Evolutionary conservation across 2,888 invertebrate genomes (phyloP).

Genomic region (Meandrusa payeni): DNA sequence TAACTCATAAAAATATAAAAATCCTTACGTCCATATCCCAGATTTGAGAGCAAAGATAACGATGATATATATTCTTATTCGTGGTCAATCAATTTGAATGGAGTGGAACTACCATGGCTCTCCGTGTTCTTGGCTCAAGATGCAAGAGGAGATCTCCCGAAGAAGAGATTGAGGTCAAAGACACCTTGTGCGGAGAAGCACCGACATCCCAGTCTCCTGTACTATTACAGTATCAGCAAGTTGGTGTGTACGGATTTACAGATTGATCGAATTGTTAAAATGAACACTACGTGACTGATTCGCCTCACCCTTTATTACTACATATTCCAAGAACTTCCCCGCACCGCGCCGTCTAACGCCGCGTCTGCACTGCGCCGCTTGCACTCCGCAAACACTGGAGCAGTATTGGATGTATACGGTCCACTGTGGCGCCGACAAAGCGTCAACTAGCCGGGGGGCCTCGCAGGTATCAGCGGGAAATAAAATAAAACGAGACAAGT

Average conservation of each 20-base stretch:
- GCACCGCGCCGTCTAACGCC: conserved; percentile 6
- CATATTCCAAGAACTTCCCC: conserved; percentile 12
- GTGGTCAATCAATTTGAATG: no score
- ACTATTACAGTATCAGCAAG: no score
- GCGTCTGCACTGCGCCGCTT: neutral
- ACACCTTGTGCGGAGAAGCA: no score
- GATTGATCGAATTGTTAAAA: conserved; percentile 12
- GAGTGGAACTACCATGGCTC: no score
- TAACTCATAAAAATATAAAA: no score
- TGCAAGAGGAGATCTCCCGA: no score
- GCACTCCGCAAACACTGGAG: neutral
- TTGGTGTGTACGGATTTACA: conserved; percentile 1
- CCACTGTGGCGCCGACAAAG: conserved; percentile 21
- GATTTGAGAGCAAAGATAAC: no score
- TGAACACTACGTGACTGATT: conserved; percentile 20
- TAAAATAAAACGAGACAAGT: conserved; percentile 41
- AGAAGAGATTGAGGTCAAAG: no score
- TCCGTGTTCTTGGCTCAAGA: no score
- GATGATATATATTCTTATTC: no score
- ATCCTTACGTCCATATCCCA: no score
- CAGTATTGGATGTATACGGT: conserved; percentile 3
- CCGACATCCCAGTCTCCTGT: no score
- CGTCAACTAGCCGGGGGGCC: conserved; percentile 34
- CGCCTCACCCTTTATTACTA: conserved; percentile 13
- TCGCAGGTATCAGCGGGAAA: conserved; percentile 42